Evolutionary conservation across 1,140 invertebrate species (phyloP).

Genomic region (Pseudachorutes palmiensis): DNA sequence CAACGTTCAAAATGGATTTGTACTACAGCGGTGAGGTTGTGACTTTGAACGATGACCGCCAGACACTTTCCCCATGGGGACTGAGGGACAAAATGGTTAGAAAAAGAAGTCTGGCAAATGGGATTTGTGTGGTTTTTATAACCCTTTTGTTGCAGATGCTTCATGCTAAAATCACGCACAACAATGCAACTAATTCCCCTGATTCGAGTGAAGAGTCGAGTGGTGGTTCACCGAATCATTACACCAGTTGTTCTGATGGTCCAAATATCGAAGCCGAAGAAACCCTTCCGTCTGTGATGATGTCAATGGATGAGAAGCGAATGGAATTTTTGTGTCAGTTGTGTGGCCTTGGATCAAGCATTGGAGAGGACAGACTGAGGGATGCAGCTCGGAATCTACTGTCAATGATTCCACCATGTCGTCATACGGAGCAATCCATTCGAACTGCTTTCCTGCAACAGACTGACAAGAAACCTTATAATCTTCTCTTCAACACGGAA

Average conservation of each 20-base stretch:
- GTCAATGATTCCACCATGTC: constrained; percentile 82
- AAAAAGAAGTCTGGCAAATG: constrained; percentile 8
- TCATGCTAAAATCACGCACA: constrained; percentile 74
- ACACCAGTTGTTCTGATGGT: constrained; percentile 49
- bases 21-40: constrained; percentile 81
- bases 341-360: constrained; percentile 74
- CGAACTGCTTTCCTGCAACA: constrained; percentile 45
- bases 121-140: not conserved
- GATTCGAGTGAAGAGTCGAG: constrained; percentile 81
- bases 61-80: constrained; percentile 76
- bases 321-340: constrained; percentile 83
- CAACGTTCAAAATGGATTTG: constrained; percentile 69
- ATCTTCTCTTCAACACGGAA: constrained; percentile 33
- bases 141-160: constrained; percentile 53
- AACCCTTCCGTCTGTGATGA: constrained; percentile 76
- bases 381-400: constrained; percentile 77
- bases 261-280: constrained; percentile 76
- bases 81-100: constrained; percentile 76
- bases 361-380: constrained; percentile 67
- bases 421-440: constrained; percentile 59
- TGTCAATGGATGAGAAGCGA: constrained; percentile 70
- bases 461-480: constrained; percentile 32
- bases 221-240: constrained; percentile 74
- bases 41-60: constrained; percentile 77
- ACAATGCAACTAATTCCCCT: constrained; percentile 74